Percentiles rank a stretch among this genome's conserved stretches.
phyloP scores from a whole-genome alignment of 2,888 invertebrate genomes.

The Agonum fuliginosum region DNA sequence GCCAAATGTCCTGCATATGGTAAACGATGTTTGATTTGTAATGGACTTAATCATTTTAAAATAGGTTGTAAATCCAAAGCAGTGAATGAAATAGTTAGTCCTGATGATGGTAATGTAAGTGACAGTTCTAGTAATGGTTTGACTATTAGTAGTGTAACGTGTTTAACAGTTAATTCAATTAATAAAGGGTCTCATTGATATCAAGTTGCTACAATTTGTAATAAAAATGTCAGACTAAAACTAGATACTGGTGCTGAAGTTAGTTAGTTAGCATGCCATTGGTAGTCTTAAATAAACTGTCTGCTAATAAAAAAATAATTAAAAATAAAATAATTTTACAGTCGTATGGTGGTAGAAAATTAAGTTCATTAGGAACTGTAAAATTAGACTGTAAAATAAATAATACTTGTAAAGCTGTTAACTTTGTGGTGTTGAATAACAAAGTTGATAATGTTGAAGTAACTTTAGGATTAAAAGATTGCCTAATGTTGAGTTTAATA shows the following conservation, averaged over 20 bases:
- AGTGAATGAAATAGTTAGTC: not conserved
- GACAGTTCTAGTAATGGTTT: not conserved
- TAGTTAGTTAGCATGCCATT: too few species aligned
- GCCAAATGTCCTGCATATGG: not conserved
- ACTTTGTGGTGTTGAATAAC: not conserved
- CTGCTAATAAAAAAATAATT: not conserved
- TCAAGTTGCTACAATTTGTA: not conserved
- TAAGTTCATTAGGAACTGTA: not conserved
- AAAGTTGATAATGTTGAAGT: too few species aligned
- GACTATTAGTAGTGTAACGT: not conserved
- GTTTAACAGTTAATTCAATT: not conserved
- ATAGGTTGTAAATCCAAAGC: not conserved
- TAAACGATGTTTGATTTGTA: not conserved
- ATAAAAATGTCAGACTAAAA: not conserved
- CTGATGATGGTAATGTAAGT: not conserved
- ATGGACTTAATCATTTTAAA: not conserved
- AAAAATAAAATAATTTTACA: not conserved
- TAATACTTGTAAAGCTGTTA: not conserved
- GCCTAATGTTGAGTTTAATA: not conserved
- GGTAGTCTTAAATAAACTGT: not conserved
- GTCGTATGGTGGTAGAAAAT: not conserved
- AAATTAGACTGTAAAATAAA: not conserved
- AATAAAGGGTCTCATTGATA: not conserved
- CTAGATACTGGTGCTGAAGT: not conserved
- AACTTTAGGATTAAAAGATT: not conserved